phyloP scores from a whole-genome alignment of 2,797 vertebrate species.

The Acrocephalus scirpaceus region DNA sequence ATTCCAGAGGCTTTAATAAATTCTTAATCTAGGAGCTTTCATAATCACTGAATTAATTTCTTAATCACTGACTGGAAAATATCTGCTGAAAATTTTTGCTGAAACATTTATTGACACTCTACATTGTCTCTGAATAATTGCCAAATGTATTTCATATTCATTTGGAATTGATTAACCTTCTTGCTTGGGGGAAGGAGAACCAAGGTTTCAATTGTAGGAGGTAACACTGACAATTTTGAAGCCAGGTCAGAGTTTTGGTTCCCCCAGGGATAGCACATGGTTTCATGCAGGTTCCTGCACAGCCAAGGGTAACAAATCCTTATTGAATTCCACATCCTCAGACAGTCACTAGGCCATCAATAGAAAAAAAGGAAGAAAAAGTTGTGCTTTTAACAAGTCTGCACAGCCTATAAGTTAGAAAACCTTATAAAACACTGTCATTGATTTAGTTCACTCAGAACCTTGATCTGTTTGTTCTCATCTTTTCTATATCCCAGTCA shows the following conservation, averaged over 20 bases:
- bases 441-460: background rate
- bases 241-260: background rate
- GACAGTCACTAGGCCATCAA: background rate
- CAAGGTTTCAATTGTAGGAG: background rate
- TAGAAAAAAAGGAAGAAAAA: background rate
- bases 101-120: background rate
- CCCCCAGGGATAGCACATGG: background rate
- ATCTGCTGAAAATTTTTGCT: background rate
- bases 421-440: background rate
- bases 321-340: background rate
- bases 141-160: background rate
- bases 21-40: background rate
- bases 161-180: slow-evolving; percentile 16
- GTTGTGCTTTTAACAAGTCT: background rate
- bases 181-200: background rate
- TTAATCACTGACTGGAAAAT: background rate
- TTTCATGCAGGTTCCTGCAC: background rate
- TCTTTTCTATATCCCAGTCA: background rate
- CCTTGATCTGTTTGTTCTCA: background rate
- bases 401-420: background rate
- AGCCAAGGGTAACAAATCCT: background rate
- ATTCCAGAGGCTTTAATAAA: background rate
- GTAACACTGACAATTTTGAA: background rate
- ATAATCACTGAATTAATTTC: background rate
- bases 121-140: background rate